Evolutionary conservation across 1,140 invertebrate genomes (phyloP).

Genomic region (Drosophila yakuba): DNA sequence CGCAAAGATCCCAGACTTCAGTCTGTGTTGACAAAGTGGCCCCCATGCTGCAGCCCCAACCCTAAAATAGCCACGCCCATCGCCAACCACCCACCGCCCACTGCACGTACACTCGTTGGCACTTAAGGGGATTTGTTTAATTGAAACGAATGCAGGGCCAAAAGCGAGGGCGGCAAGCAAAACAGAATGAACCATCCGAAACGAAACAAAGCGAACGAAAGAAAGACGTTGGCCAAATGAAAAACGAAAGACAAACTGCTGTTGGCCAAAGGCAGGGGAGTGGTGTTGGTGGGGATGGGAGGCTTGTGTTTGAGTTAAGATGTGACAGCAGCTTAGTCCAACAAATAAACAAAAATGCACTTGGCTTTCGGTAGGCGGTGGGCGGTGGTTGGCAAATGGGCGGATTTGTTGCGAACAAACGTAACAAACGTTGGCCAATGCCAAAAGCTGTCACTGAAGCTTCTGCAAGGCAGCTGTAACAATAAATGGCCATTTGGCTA

Average conservation of each 20-base stretch:
- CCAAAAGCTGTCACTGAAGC: constrained; percentile 45
- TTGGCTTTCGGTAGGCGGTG: constrained; percentile 26
- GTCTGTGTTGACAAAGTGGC: constrained; percentile 80
- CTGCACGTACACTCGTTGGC: constrained; percentile 75
- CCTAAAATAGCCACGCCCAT: neutral
- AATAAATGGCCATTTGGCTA: constrained; percentile 70
- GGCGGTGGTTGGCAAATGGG: constrained; percentile 1
- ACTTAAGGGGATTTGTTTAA: constrained; percentile 84
- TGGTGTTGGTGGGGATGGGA: too few relatives aligned
- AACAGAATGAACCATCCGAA: constrained; percentile 38
- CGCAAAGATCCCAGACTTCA: constrained; percentile 51
- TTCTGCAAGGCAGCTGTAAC: constrained; percentile 23
- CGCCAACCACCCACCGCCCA: neutral
- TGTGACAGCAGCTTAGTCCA: constrained; percentile 49
- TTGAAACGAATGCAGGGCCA: constrained; percentile 75
- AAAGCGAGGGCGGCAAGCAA: constrained; percentile 43
- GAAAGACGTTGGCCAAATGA: constrained; percentile 48
- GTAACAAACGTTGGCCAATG: constrained; percentile 59
- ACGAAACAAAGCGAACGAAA: constrained; percentile 46
- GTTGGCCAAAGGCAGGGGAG: constrained; percentile 7
- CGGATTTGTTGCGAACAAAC: constrained; percentile 51
- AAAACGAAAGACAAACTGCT: constrained; percentile 53
- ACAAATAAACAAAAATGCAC: constrained; percentile 74
- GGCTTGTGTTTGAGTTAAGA: constrained; percentile 23
- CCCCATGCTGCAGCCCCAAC: constrained; percentile 9